These are phyloP conservation scores for Perdita meconis DNA, from an alignment of 2,888 invertebrate genomes.

Conservation along the genomic window DNA sequence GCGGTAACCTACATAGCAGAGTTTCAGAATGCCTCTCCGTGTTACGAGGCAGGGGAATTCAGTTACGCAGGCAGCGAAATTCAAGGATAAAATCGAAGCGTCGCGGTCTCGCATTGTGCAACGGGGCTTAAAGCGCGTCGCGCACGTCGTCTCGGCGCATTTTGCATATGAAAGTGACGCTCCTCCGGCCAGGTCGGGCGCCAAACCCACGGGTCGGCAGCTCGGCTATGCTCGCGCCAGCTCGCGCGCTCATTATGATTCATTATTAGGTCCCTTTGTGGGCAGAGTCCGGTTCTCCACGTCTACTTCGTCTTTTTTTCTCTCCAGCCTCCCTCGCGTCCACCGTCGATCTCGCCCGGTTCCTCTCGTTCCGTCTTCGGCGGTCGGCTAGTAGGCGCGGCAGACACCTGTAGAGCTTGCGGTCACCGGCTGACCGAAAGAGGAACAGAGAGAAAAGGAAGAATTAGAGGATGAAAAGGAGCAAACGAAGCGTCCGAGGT, in stretches of 20 bases:
- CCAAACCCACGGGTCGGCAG: slow-evolving; percentile 63
- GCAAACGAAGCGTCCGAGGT: slow-evolving; percentile 69
- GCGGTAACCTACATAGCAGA: too few relatives aligned
- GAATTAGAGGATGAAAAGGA: slow-evolving; percentile 72
- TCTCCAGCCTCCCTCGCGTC: slow-evolving; percentile 55
- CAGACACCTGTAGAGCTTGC: slow-evolving; percentile 77
- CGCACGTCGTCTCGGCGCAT: slow-evolving; percentile 49
- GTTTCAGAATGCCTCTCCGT: too few relatives aligned
- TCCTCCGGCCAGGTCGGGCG: slow-evolving; percentile 55
- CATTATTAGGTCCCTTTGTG: slow-evolving; percentile 79
- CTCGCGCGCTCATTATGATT: slow-evolving; percentile 77
- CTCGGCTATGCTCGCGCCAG: slow-evolving; percentile 59
- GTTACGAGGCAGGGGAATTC: not conserved
- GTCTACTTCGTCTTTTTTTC: slow-evolving; percentile 71
- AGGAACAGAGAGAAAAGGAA: slow-evolving; percentile 51
- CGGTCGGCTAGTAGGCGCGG: slow-evolving; percentile 70
- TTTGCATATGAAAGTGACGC: slow-evolving; percentile 78
- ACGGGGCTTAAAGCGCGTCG: slow-evolving; percentile 59
- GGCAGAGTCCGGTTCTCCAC: slow-evolving; percentile 75
- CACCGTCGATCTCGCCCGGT: slow-evolving; percentile 41
- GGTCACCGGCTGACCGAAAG: slow-evolving; percentile 50
- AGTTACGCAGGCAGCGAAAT: not conserved
- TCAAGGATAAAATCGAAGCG: slow-evolving; percentile 13
- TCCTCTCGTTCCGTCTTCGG: slow-evolving; percentile 27
- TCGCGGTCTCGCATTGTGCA: slow-evolving; percentile 56